Evolutionary conservation across 2,888 invertebrate genomes (phyloP), one percentile per base, ranked within the genome.

Genomic region (Xanthorhoe designata): DNA sequence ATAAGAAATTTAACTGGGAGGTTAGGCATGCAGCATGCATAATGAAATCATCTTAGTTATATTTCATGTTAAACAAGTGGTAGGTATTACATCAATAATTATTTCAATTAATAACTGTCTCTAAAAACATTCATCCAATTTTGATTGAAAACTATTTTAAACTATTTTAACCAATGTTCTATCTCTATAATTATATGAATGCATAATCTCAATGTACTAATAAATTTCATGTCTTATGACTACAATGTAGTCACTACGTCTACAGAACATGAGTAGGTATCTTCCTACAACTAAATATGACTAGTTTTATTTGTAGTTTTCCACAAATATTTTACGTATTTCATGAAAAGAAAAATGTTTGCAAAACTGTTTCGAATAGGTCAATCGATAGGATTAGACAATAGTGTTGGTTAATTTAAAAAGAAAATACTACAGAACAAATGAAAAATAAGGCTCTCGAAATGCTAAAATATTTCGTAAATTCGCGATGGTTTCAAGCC

Each of bases 331-430:
- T 90, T 87, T 89, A 86, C 88, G 89, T 90, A 88, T 89, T 88
- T 90, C 84, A 91, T 91, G 90, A 92, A 91, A 90, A 92, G 92
- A 92, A 93, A 92, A 92, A 91, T 93, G 93, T 93, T 93, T 93
- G 93, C 93, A 93, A 91, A 92, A 92, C 92, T 92, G 92, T 93
- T 91, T 81, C 81, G 78, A 79, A 78, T 85, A 75, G 72, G 76
- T 82, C 80, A 80, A 80, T 82, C 82, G 79, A 47, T 64, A 63
- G 7, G 18, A 51, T 47, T 29, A 49, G 35, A 58, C 19, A 51
- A 57, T 54, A 17, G 49, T 65, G 60, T 69, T 18, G 53, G 32
- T 50, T 24, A 60, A 45, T 77, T 77, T 80, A 78, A 81, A 81
- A 53, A 62, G 56, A 45, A 49, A 49, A 49, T 63, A 85, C 91